These are phyloP conservation scores for Lordiphosa collinella DNA, from an alignment of 1,140 invertebrate species.

Conservation along the genomic window DNA sequence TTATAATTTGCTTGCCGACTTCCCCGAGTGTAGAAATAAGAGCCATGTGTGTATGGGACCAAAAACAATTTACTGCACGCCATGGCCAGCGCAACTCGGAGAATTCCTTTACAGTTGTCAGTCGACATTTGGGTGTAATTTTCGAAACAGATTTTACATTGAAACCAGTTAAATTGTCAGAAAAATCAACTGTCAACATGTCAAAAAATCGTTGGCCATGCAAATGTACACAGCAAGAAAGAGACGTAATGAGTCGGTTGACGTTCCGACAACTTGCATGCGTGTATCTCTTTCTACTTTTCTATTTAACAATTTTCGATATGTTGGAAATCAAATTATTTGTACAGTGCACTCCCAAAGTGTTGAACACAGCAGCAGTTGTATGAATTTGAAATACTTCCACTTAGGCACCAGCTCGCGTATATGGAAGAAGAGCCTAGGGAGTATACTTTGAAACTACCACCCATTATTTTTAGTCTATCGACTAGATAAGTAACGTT, in stretches of 20 bases:
- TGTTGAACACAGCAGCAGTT: no score
- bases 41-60: constrained; percentile 20
- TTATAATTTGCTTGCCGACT: constrained; percentile 68
- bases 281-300: no score
- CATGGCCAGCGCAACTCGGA: constrained; percentile 52
- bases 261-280: no score
- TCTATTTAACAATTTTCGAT: no score
- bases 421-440: no score
- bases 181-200: constrained; percentile 80
- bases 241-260: background rate
- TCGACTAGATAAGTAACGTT: no score
- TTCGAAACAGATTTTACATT: constrained; percentile 79
- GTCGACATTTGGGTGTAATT: constrained; percentile 70
- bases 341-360: no score
- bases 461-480: no score
- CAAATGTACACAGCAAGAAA: constrained; percentile 43
- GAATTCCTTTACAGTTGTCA: constrained; percentile 74
- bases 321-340: no score
- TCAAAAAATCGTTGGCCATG: constrained; percentile 79
- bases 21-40: constrained; percentile 17
- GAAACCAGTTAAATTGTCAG: constrained; percentile 80
- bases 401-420: no score
- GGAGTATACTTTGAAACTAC: no score
- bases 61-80: constrained; percentile 72
- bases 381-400: no score